phyloP scores from a whole-genome alignment of 1,140 invertebrate species.

The Lordiphosa clarofinis region DNA sequence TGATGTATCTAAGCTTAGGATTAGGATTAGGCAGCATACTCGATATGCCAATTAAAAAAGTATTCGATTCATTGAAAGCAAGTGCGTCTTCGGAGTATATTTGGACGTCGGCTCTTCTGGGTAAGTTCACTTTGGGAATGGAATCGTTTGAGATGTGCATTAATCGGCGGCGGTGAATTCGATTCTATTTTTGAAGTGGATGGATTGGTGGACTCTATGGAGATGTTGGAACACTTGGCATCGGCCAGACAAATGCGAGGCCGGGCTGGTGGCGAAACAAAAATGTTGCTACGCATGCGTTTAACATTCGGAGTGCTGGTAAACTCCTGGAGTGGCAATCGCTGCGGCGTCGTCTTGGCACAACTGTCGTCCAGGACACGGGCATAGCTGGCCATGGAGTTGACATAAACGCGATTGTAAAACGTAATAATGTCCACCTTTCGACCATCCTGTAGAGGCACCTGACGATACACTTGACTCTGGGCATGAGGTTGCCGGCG shows the following conservation, averaged over 20 bases:
- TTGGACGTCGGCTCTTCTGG: slow-evolving; percentile 38
- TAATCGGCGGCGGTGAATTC: not conserved
- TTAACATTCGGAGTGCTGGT: not conserved
- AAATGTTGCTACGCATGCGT: slow-evolving; percentile 16
- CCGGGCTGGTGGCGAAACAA: slow-evolving; percentile 11
- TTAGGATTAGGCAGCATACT: too few relatives aligned
- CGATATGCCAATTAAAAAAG: too few relatives aligned
- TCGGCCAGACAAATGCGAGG: slow-evolving; percentile 9
- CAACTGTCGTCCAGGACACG: not conserved
- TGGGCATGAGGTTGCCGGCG: slow-evolving; percentile 92
- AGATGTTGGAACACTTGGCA: slow-evolving; percentile 7
- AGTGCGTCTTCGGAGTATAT: slow-evolving; percentile 43
- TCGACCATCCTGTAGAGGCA: slow-evolving; percentile 82
- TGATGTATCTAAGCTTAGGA: too few relatives aligned
- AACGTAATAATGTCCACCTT: slow-evolving; percentile 45
- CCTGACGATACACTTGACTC: slow-evolving; percentile 93
- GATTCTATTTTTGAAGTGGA: not conserved
- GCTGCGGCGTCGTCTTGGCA: slow-evolving; percentile 1
- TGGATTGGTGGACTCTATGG: not conserved
- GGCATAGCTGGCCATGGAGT: slow-evolving; percentile 30
- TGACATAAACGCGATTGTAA: slow-evolving; percentile 48
- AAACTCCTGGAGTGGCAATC: slow-evolving; percentile 8
- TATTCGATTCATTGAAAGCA: slow-evolving; percentile 18
- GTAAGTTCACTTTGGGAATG: slow-evolving; percentile 23
- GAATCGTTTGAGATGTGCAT: not conserved